Base-by-base conservation (phyloP, 2,888 invertebrate genomes). In the Subacronicta megacephala region DNA sequence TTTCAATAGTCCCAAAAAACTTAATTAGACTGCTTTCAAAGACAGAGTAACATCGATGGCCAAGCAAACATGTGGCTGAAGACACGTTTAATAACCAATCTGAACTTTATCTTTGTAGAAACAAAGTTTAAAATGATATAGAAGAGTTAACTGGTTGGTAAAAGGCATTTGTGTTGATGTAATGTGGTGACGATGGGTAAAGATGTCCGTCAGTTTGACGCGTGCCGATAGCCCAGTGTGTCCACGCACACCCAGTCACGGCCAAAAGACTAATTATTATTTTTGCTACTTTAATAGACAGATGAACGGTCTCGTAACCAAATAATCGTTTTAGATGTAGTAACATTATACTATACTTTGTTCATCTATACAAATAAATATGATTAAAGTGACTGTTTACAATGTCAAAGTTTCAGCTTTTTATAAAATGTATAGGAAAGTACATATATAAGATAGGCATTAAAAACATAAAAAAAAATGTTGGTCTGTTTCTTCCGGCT, bases 1-100 rank as follows among this genome's bases (percentile, higher is more conserved):
- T 89, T 91, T 92, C 90, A 90, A 92, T 90, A 87, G 84, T 85
- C 80, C 84, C 83, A 92, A 91, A 75, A 92, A 92, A 92, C 90
- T 87, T 91, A 92, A 93, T 92, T 93, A 93, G 92, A 85, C 90
- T 87, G 89, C 92, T 92, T 88, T 93, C 87, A 88, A 90, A 90
- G 90, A 88, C 87, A 85, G 83, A 84, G 83, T 78, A 84, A 85
- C 81, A 81, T 85, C 78, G 75, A 80, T 75, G 79, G 77, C 80
- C 82, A 78, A 49, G 69, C 60, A 15, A 46, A 44, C 13, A 44
- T 66, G 49, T 63, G 54, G 58, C 41, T 53, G 55, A 51, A 38
- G 68, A 57, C 41, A 37, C 56, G 10, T 51, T n/a, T 40, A 36
- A 44, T 50, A 59, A 43, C 37, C 18, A 52, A 52, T 33, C 2